These are phyloP conservation scores for Sebastes vulpes DNA, from an alignment of 2,797 vertebrate genomes.

Conservation along the genomic window DNA sequence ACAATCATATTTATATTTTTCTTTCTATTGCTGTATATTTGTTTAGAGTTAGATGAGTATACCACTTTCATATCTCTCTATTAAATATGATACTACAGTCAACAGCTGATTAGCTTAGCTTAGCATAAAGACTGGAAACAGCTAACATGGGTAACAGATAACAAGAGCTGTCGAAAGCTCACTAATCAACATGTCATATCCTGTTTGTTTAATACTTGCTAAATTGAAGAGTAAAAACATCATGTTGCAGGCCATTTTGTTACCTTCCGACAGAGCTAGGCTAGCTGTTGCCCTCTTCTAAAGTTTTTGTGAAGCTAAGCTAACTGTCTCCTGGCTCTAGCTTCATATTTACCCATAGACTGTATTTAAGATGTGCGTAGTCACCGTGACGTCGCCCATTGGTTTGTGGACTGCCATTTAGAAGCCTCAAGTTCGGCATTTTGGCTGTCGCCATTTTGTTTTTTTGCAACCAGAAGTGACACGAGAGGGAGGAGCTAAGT, in stretches of 20 bases:
- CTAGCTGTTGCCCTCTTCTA: not conserved
- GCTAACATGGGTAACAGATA: not conserved
- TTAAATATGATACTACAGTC: not conserved
- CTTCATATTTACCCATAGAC: not conserved
- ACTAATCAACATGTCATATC: not conserved
- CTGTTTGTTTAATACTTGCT: not conserved
- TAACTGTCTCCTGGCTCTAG: not conserved
- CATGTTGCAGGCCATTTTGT: not conserved
- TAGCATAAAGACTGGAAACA: too few relatives aligned
- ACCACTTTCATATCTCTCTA: not conserved
- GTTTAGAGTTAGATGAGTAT: not conserved
- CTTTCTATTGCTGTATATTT: not conserved
- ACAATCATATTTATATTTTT: not conserved
- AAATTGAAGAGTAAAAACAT: not conserved
- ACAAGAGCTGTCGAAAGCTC: not conserved
- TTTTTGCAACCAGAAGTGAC: too few relatives aligned
- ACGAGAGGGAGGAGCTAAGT: too few relatives aligned
- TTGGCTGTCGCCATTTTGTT: too few relatives aligned
- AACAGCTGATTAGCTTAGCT: too few relatives aligned
- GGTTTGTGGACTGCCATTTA: too few relatives aligned
- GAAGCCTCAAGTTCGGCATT: too few relatives aligned
- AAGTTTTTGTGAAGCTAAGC: not conserved
- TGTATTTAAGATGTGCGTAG: too few relatives aligned
- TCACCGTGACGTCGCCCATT: too few relatives aligned
- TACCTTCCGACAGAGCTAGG: not conserved